Conservation (phyloP, 2,113 vertebrate genomes). For the Argyrosomus japonicus region DNA sequence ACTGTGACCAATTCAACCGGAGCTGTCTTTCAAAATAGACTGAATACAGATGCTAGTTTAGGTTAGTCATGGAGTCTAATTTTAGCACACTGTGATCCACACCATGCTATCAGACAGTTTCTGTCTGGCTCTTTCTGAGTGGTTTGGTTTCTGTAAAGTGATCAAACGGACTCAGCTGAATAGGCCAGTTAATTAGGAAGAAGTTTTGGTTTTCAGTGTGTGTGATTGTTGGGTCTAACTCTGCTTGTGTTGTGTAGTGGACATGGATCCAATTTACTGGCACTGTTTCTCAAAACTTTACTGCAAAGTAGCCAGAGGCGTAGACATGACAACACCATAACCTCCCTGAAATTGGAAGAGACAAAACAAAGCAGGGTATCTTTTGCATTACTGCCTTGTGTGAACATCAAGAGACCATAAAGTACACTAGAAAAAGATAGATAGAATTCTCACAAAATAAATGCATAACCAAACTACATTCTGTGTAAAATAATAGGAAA, state of each 20-base stretch:
- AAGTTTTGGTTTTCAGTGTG: not conserved
- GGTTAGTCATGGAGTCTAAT: constrained; percentile 28
- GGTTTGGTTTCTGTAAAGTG: constrained; percentile 20
- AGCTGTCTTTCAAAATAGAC: not conserved
- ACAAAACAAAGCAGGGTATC: not conserved
- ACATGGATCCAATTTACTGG: not conserved
- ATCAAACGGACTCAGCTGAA: constrained; percentile 27
- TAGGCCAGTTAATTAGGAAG: constrained; percentile 28
- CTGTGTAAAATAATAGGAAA: not conserved
- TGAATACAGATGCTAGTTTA: constrained; percentile 25
- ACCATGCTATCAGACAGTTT: not conserved
- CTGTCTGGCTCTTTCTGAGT: constrained; percentile 11
- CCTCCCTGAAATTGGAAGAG: not conserved
- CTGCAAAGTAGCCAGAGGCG: not conserved
- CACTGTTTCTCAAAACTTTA: not conserved
- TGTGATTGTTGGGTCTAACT: not conserved
- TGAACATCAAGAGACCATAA: not conserved
- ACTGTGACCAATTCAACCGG: constrained; percentile 31
- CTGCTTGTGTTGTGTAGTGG: not conserved
- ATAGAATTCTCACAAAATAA: not conserved
- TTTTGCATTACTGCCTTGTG: not conserved
- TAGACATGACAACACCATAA: not conserved
- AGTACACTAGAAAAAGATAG: not conserved
- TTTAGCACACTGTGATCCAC: constrained; percentile 14
- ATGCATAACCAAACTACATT: no score